Base-by-base conservation (phyloP, 2,113 vertebrate genomes). In the Poicephalus meyeri region DNA sequence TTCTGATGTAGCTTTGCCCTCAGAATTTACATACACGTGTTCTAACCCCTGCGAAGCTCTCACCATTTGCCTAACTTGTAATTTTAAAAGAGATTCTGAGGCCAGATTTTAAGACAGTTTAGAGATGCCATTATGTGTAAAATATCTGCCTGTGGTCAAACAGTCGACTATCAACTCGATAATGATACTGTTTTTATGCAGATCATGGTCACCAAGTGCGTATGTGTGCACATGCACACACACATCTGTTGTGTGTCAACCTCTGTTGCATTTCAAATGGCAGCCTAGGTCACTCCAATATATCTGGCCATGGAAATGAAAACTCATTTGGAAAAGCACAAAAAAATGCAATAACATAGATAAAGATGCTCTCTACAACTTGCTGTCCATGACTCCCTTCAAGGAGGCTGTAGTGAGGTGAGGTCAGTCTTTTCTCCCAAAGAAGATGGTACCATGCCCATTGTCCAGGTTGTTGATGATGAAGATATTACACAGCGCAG, bases 191-290 rank as follows among this genome's bases (percentile, higher is more conserved):
- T 92, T 25, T 78, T 28, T 28, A 33, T 39, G 15, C 68, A 84
- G 44, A 60, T 79, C 86, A 35, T 4, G 24, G 61, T 39, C 72
- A 55, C 28, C 63, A 44, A 41, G 26, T 13, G 14, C 25, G 53
- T 13, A 10, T 2, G 23, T 18, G 14, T 13, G 11, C 20, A 15
- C 2, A 3, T 28, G 12, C 6, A 5, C 46, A 11, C 39, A 15
- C 28, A 26, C 56, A 31, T 39, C 70, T n/a, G 28, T 26, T 79
- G 37, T 53, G 14, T 25, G 52, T 64, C 47, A 50, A 16, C 13
- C 52, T 21, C 29, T 23, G 33, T 33, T 56, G 77, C 31, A 16
- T 73, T 39, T 52, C n/a, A 72, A 77, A 47, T 28, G n/a, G 42
- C 52, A 42, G 44, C 7, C 28, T 74, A 21, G 46, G 26, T 89